Percentiles rank a stretch among this genome's conserved stretches.
Conservation (phyloP, 1,140 invertebrate species). For the Lordiphosa collinella region DNA sequence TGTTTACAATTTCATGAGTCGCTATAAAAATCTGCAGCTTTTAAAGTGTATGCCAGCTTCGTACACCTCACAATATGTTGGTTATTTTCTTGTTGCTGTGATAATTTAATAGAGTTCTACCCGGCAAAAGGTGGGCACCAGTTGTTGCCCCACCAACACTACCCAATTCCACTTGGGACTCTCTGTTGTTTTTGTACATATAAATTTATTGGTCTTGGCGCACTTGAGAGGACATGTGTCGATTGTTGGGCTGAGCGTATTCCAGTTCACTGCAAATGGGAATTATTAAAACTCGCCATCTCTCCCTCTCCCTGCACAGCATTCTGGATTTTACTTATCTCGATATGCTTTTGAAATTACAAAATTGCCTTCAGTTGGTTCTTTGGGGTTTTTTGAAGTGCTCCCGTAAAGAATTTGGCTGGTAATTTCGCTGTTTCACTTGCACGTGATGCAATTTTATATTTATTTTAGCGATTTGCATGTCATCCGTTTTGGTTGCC, state of each 20-base stretch:
- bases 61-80: neutral
- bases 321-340: slow-evolving; percentile 4
- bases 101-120: slow-evolving; percentile 34
- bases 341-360: slow-evolving; percentile 36
- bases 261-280: slow-evolving; percentile 28
- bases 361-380: slow-evolving; percentile 23
- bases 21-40: no score
- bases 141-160: neutral
- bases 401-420: slow-evolving; percentile 27
- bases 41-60: slow-evolving; percentile 9
- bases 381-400: slow-evolving; percentile 10
- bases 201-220: slow-evolving; percentile 36
- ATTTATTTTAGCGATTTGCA: slow-evolving; percentile 24
- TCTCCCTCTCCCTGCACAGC: neutral
- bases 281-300: slow-evolving; percentile 1
- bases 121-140: slow-evolving; percentile 13
- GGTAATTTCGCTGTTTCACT: neutral
- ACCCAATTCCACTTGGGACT: slow-evolving; percentile 6
- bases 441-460: slow-evolving; percentile 51
- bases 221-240: slow-evolving; percentile 34
- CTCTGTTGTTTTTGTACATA: neutral
- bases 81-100: slow-evolving; percentile 1
- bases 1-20: no score
- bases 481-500: slow-evolving; percentile 12
- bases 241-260: slow-evolving; percentile 14